Percentiles rank a stretch among this genome's conserved stretches.
Conservation (phyloP, 2,113 vertebrate genomes). For the Tauraco erythrolophus region DNA sequence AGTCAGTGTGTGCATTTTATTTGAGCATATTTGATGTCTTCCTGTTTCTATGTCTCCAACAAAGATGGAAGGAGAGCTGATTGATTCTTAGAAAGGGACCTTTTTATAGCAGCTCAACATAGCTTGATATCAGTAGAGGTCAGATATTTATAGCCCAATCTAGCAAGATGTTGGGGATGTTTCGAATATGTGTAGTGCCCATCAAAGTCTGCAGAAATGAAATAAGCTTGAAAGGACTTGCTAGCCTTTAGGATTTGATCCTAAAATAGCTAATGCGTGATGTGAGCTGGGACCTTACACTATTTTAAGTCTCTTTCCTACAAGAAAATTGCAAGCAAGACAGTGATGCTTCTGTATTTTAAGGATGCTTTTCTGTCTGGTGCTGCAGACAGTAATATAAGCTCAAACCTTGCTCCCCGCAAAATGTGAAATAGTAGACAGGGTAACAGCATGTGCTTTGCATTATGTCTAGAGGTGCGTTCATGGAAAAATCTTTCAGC, state of each 20-base stretch:
- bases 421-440: constrained; percentile 78
- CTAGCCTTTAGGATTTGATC: background rate
- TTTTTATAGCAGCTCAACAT: background rate
- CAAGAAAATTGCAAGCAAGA: background rate
- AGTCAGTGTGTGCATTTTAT: background rate
- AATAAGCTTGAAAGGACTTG: background rate
- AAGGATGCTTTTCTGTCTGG: constrained; percentile 67
- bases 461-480: constrained; percentile 78
- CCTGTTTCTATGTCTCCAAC: background rate
- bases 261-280: background rate
- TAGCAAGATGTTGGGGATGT: background rate
- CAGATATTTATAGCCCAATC: background rate
- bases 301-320: background rate
- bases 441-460: constrained; percentile 84
- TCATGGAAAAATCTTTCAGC: constrained; percentile 75
- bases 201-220: background rate
- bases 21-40: background rate
- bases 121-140: background rate
- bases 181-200: background rate
- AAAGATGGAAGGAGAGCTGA: background rate
- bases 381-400: constrained; percentile 72
- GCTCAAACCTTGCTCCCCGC: constrained; percentile 70
- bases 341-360: background rate
- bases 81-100: background rate
- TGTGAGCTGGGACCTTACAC: background rate